Evolutionary conservation across 92 coral and sea anemone species (phyloP).

Genomic region (Palythoa heliodiscus): DNA sequence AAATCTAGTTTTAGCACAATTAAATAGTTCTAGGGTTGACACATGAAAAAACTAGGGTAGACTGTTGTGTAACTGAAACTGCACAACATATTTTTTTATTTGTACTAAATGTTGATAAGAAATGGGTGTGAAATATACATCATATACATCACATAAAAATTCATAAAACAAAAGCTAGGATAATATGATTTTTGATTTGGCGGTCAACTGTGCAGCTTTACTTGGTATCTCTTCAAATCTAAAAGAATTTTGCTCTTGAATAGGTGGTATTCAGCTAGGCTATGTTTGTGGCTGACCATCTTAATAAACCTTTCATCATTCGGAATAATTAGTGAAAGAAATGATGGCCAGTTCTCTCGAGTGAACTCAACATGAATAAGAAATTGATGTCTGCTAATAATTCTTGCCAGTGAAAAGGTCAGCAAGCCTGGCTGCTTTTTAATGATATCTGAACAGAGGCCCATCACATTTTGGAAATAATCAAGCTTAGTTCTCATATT

Average conservation of each 20-base stretch:
- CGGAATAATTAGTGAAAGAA: slow-evolving; percentile 27
- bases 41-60: too few species aligned
- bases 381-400: slow-evolving; percentile 19
- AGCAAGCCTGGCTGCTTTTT: slow-evolving; percentile 28
- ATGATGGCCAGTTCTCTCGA: not conserved
- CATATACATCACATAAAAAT: not conserved
- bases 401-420: slow-evolving; percentile 39
- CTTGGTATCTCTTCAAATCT: not conserved
- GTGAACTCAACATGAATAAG: slow-evolving; percentile 31
- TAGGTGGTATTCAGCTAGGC: slow-evolving; percentile 6
- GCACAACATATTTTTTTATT: too few species aligned
- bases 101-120: too few species aligned
- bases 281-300: not conserved
- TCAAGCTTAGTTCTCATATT: slow-evolving; percentile 28
- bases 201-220: not conserved
- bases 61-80: too few species aligned
- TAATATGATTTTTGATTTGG: not conserved
- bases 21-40: too few species aligned
- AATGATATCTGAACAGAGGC: slow-evolving; percentile 6
- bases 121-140: too few species aligned
- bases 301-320: slow-evolving; percentile 34
- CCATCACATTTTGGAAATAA: slow-evolving; percentile 34
- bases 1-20: too few species aligned
- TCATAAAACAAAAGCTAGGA: not conserved
- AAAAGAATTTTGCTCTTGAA: slow-evolving; percentile 10